phyloP scores from a whole-genome alignment of 2,888 invertebrate genomes.

The Parnassius glacialis region DNA sequence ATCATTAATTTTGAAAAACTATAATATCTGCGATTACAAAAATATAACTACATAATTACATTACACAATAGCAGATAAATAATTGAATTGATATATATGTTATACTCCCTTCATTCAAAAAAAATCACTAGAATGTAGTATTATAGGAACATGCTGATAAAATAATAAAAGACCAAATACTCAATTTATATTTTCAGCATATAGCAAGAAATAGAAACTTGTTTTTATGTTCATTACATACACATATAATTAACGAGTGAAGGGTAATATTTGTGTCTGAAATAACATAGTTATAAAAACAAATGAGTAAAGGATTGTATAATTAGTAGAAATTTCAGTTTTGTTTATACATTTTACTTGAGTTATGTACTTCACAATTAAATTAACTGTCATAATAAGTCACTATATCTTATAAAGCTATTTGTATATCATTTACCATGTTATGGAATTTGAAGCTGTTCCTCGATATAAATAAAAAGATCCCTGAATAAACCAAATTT shows the following conservation, averaged over 20 bases:
- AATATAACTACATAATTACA: slow-evolving; percentile 63
- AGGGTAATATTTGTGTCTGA: too few species aligned
- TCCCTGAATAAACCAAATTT: neutral
- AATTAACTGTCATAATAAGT: too few species aligned
- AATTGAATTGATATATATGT: slow-evolving; percentile 50
- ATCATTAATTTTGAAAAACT: slow-evolving; percentile 27
- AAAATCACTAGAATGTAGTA: slow-evolving; percentile 39
- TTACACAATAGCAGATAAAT: slow-evolving; percentile 63
- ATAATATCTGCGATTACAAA: slow-evolving; percentile 65
- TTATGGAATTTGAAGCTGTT: slow-evolving; percentile 4
- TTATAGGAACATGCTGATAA: slow-evolving; percentile 60
- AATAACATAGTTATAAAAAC: too few species aligned
- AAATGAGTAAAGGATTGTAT: too few species aligned
- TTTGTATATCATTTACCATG: neutral
- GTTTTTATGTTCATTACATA: too few species aligned
- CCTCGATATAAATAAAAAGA: slow-evolving; percentile 7
- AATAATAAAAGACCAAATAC: slow-evolving; percentile 39
- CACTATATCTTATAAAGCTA: too few species aligned
- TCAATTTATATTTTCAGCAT: slow-evolving; percentile 16
- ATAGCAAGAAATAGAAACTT: too few species aligned
- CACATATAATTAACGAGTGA: too few species aligned
- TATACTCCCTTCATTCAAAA: slow-evolving; percentile 46
- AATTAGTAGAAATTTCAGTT: too few species aligned
- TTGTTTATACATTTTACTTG: too few species aligned
- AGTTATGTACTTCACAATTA: too few species aligned